phyloP scores from a whole-genome alignment of 2,797 vertebrate genomes.

The Toxotes lorentzi region DNA sequence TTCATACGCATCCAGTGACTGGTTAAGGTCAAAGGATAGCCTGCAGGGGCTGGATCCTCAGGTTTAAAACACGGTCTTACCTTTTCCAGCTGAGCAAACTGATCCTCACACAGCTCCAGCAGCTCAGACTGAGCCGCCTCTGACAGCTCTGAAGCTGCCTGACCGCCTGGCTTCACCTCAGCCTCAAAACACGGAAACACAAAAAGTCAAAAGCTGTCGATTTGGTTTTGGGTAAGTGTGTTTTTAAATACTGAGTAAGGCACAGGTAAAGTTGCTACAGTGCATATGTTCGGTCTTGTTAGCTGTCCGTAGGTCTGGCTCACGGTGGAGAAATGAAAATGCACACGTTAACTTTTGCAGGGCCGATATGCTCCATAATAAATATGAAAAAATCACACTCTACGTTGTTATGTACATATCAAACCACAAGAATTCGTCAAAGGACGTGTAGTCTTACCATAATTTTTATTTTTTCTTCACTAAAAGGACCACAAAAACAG shows the following conservation, averaged over 20 bases:
- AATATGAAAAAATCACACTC: rapidly evolving
- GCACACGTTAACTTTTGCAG: background rate
- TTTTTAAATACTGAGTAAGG: background rate
- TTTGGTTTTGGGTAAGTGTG: background rate
- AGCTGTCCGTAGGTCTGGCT: background rate
- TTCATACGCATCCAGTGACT: background rate
- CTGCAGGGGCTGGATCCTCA: background rate
- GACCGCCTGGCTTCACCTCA: constrained; percentile 29
- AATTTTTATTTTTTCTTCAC: background rate
- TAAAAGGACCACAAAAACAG: background rate
- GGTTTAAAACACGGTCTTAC: constrained; percentile 44
- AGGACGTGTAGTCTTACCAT: constrained; percentile 64
- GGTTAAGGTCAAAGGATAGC: background rate
- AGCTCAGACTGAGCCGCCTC: constrained; percentile 74
- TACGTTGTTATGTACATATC: rapidly evolving
- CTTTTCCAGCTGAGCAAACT: constrained; percentile 79
- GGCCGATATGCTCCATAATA: background rate
- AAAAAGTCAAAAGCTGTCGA: background rate
- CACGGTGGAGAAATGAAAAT: background rate
- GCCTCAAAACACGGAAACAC: constrained; percentile 50
- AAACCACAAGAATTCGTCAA: rapidly evolving
- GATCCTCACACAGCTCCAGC: constrained; percentile 80
- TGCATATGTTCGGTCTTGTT: background rate
- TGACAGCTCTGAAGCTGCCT: constrained; percentile 44
- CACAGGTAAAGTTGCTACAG: background rate